phyloP scores from a whole-genome alignment of 2,888 invertebrate species.

The Lathronympha strigana region DNA sequence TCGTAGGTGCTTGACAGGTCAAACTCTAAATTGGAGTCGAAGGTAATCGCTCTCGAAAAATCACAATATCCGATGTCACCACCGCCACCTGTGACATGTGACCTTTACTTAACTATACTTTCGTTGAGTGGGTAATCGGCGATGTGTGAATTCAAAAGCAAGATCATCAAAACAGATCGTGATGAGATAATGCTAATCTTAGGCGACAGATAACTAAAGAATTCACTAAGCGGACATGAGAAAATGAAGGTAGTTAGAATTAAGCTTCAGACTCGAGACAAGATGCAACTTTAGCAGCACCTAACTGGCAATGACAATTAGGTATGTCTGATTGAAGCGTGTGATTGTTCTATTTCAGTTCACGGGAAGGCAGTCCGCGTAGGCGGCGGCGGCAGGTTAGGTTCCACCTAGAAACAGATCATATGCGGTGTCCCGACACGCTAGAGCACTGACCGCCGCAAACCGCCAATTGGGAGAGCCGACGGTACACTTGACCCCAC shows the following conservation, averaged over 20 bases:
- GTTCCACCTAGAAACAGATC: constrained; percentile 33
- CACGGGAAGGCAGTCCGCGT: constrained; percentile 23
- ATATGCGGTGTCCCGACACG: constrained; percentile 54
- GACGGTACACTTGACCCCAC: constrained; percentile 77
- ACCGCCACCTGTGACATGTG: constrained; percentile 51
- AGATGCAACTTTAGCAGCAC: constrained; percentile 9
- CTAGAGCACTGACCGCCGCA: constrained; percentile 74
- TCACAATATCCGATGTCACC: constrained; percentile 48
- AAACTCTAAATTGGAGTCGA: constrained; percentile 72
- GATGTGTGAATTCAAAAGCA: constrained; percentile 3
- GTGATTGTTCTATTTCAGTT: constrained; percentile 33
- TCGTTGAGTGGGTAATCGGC: constrained; percentile 26
- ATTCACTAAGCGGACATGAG: not conserved
- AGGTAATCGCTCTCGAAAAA: constrained; percentile 61
- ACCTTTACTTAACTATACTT: constrained; percentile 32
- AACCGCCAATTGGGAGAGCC: constrained; percentile 73
- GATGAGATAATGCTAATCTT: not conserved
- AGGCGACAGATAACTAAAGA: not conserved
- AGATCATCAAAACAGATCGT: not conserved
- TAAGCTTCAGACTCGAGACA: not conserved
- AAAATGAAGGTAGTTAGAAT: not conserved
- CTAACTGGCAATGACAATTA: constrained; percentile 26
- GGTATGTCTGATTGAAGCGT: constrained; percentile 31
- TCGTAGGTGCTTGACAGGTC: constrained; percentile 59
- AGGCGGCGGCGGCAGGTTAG: constrained; percentile 34